These are phyloP conservation scores for Vireo griseus DNA, from an alignment of 2,797 vertebrate genomes.

Conservation along the genomic window DNA sequence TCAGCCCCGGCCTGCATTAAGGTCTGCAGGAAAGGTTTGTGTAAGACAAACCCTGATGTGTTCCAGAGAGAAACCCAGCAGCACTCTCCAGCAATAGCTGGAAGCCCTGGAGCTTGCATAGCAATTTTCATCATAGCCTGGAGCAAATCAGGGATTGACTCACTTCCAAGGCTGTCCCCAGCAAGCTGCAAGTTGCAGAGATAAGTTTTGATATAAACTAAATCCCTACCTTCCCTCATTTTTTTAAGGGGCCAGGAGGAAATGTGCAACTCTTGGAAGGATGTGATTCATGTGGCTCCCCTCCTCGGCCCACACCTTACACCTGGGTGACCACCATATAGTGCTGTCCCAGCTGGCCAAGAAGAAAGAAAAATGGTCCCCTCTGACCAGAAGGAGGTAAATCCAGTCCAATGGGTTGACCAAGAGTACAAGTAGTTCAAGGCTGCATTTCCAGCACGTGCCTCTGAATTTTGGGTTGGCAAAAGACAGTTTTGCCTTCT, in stretches of 20 bases:
- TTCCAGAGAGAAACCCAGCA: neutral
- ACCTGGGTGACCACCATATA: neutral
- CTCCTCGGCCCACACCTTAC: neutral
- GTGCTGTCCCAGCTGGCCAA: neutral
- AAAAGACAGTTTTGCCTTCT: neutral
- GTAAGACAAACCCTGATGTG: neutral
- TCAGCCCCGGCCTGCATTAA: neutral
- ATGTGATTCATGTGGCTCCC: accelerated
- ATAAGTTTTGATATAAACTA: neutral
- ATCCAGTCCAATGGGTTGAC: neutral
- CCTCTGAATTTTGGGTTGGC: neutral
- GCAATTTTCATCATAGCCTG: neutral
- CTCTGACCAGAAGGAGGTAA: neutral
- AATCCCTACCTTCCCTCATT: neutral
- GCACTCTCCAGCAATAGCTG: neutral
- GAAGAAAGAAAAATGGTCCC: neutral
- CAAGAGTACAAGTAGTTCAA: neutral
- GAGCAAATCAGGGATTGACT: neutral
- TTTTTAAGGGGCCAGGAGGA: neutral
- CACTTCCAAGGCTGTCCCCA: neutral
- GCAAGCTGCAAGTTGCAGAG: neutral
- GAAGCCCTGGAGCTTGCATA: neutral
- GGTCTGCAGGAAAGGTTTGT: neutral
- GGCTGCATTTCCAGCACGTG: accelerated
- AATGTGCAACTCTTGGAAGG: neutral